Percentiles rank a stretch among this genome's conserved stretches.
These are phyloP conservation scores for Actinemys pallida DNA, from an alignment of 2,113 vertebrate genomes.

Conservation along the genomic window DNA sequence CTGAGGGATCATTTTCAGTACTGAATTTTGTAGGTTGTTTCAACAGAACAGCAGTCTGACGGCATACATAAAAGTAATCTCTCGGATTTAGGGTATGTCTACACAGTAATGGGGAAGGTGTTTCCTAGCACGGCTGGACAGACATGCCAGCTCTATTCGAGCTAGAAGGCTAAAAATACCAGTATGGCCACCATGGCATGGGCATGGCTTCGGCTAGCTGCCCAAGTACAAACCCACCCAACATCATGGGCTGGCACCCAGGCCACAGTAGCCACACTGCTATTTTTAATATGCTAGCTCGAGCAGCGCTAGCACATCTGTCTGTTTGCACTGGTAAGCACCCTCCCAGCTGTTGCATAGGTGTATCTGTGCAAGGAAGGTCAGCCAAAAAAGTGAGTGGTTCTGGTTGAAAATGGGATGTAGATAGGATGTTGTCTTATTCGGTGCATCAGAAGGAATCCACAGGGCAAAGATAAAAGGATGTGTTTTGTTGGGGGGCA, in stretches of 20 bases:
- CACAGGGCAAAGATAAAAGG: not conserved
- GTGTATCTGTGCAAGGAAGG: not conserved
- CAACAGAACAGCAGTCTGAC: slow-evolving; percentile 69
- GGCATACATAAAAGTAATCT: slow-evolving; percentile 72
- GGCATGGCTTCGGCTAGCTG: not conserved
- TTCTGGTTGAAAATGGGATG: not conserved
- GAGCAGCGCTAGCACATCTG: not conserved
- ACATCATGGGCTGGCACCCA: not conserved
- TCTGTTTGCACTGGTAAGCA: not conserved
- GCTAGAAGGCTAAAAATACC: not conserved
- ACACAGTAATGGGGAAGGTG: not conserved
- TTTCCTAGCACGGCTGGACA: not conserved
- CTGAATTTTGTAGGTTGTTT: slow-evolving; percentile 69
- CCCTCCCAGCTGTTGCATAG: not conserved
- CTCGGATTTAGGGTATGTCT: not conserved
- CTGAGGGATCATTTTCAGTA: slow-evolving; percentile 67
- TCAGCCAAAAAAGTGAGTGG: not conserved
- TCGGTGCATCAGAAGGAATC: slow-evolving; percentile 54
- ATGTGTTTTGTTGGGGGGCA: not conserved
- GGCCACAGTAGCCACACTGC: not conserved
- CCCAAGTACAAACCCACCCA: not conserved
- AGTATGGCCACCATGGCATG: not conserved
- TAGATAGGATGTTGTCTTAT: not conserved
- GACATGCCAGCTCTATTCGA: not conserved
- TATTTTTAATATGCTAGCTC: not conserved